Base-by-base conservation (phyloP, 2,888 invertebrate species). In the Creontiades dilutus region DNA sequence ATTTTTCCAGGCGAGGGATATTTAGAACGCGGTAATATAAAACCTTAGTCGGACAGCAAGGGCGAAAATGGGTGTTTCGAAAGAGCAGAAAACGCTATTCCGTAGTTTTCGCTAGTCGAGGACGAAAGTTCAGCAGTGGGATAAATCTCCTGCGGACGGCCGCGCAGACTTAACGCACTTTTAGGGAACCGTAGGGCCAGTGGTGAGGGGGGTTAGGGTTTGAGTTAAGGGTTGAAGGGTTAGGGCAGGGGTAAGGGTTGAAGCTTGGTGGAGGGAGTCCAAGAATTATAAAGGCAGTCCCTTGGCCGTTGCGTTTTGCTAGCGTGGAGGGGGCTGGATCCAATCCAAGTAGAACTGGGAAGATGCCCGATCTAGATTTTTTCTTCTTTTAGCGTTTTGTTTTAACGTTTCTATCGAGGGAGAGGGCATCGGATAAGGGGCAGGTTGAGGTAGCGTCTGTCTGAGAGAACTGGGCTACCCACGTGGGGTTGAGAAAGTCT, bases 91-190 rank as follows among this genome's bases (percentile, higher is more conserved):
- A 19, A 68, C 68, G 68, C 68, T 68, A 19, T 68, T 68, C 23
- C 68, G 68, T 27, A 68, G 68, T 68, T 68, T 23, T 68, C 68
- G 68, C 68, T 68, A 11, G 23, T 23, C 68, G 23, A 68, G 68
- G 23, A 68, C 68, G 68, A 68, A 68, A 23, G 23, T 61, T 68
- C 68, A 68, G 68, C 68, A 68, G 68, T 68, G 68, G 23, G 23
- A 11, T 68, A 68, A 68, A 68, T 68, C 68, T 68, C 68, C 19
- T 23, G 68, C 11, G 19, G 23, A 23, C 0, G 61, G 27, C 12
- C 2, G 2, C 27, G 23, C 23, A 68, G 23, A 23, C 23, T 68
- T 2, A 68, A 68, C 68, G 68, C 68, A 68, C 68, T 68, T 68
- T 68, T 37, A 37, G 37, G 7, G 37, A 37, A 37, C 37, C 37